Evolutionary conservation across 2,113 vertebrate genomes (phyloP).

Genomic region (Hyperopisus bebe): DNA sequence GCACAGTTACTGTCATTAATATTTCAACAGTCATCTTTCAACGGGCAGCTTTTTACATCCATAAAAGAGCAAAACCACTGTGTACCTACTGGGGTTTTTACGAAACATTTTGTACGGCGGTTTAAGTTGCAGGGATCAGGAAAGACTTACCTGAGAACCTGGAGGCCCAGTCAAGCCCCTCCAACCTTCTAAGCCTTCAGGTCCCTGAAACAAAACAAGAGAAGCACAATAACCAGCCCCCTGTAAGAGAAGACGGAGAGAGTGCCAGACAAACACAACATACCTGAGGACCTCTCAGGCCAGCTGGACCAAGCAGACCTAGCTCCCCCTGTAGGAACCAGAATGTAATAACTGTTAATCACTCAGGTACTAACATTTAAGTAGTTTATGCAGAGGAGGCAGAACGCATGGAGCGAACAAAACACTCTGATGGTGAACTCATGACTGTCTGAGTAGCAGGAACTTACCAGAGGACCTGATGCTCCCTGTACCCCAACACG

Average conservation of each 20-base stretch:
- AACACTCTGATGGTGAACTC: background rate
- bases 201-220: conserved; percentile 54
- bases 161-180: conserved; percentile 52
- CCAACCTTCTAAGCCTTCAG: conserved; percentile 56
- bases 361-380: background rate
- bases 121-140: background rate
- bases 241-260: background rate
- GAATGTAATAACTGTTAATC: background rate
- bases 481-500: conserved; percentile 49
- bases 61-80: background rate
- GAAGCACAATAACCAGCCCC: background rate
- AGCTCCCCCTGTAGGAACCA: conserved; percentile 57
- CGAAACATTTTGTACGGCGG: background rate
- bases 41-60: background rate
- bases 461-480: conserved; percentile 66
- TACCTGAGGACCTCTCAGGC: conserved; percentile 62
- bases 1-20: background rate
- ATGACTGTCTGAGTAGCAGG: background rate
- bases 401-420: background rate
- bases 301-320: conserved; percentile 59
- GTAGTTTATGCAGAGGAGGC: background rate
- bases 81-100: background rate
- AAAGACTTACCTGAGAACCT: conserved; percentile 57
- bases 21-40: background rate
- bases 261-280: background rate